Percentiles rank a stretch among this genome's conserved stretches.
Evolutionary conservation across 2,888 invertebrate species (phyloP).

Genomic region (Cyclophora punctaria): DNA sequence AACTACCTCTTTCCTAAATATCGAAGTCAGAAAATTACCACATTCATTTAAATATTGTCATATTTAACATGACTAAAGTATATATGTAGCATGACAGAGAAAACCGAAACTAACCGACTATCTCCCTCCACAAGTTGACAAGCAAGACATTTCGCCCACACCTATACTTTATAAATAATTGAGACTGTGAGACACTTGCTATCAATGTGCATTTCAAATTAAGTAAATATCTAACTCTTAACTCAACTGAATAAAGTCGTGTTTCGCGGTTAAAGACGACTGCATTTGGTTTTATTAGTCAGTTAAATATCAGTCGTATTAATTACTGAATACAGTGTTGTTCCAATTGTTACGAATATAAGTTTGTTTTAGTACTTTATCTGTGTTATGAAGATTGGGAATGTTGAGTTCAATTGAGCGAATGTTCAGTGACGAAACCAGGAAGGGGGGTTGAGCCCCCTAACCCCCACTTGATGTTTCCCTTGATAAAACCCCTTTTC

Average conservation of each 20-base stretch:
- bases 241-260: slow-evolving; percentile 10
- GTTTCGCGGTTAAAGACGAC: slow-evolving; percentile 15
- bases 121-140: no score
- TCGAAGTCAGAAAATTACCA: no score
- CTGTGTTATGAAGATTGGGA: slow-evolving; percentile 35
- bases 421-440: slow-evolving; percentile 22
- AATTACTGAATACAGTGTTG: slow-evolving; percentile 35
- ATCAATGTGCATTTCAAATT: not conserved
- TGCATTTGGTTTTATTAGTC: slow-evolving; percentile 40
- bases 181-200: not conserved
- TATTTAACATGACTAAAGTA: no score
- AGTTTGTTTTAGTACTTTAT: slow-evolving; percentile 7
- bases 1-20: no score
- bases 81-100: no score
- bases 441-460: no score
- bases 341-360: slow-evolving; percentile 28
- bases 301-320: slow-evolving; percentile 46
- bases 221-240: not conserved
- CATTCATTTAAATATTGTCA: no score
- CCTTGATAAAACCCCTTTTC: no score
- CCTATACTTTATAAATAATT: not conserved
- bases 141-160: no score
- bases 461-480: no score
- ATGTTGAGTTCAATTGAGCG: slow-evolving; percentile 35
- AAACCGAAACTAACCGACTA: no score